phyloP scores from a whole-genome alignment of 1,140 invertebrate species.

The Hylaeus anthracinus region DNA sequence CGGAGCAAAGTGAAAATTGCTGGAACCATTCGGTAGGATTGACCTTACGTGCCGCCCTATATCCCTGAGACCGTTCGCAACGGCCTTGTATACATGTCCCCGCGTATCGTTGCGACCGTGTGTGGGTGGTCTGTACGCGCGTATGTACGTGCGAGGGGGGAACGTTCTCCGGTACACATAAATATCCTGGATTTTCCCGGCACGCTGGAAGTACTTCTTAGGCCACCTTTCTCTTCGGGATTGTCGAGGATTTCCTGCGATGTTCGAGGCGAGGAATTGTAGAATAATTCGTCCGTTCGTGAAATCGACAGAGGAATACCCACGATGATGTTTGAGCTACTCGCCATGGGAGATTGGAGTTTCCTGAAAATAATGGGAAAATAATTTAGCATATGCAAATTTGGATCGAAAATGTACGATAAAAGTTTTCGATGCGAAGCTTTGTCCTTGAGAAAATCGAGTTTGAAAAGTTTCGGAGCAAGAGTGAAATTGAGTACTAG shows the following conservation, averaged over 20 bases:
- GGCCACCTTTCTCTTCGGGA: constrained; percentile 36
- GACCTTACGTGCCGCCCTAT: constrained; percentile 62
- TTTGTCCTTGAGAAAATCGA: too few species aligned
- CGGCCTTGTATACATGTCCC: constrained; percentile 11
- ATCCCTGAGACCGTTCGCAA: constrained; percentile 39
- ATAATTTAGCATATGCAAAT: too few species aligned
- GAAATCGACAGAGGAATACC: constrained; percentile 21
- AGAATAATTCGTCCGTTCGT: constrained; percentile 39
- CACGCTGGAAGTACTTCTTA: constrained; percentile 26
- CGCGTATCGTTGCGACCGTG: constrained; percentile 8
- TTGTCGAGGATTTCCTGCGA: constrained; percentile 31
- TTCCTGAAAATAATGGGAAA: too few species aligned
- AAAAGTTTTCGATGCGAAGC: too few species aligned
- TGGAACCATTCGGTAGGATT: constrained; percentile 67
- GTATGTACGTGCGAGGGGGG: constrained; percentile 8
- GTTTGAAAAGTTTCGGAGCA: too few species aligned
- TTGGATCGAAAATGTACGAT: too few species aligned
- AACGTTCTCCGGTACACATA: constrained; percentile 36
- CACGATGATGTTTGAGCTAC: neutral
- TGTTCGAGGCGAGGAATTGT: constrained; percentile 30
- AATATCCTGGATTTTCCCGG: constrained; percentile 40
- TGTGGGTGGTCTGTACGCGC: neutral
- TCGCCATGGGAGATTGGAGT: neutral
- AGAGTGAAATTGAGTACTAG: too few species aligned
- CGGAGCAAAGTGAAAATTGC: constrained; percentile 73